Evolutionary conservation across 2,888 invertebrate species (phyloP).

Genomic region (Pollenia griseotomentosa): DNA sequence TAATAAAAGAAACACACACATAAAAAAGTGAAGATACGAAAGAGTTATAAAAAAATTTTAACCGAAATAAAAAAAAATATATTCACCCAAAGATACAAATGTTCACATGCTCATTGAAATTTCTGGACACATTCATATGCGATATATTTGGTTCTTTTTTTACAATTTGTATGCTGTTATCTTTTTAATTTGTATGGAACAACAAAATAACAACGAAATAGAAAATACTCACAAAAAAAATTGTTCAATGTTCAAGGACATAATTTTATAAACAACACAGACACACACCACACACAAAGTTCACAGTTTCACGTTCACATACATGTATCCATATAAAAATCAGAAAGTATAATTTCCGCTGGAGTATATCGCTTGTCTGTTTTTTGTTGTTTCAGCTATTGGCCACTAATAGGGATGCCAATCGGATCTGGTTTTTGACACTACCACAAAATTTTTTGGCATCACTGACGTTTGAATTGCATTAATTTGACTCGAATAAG

Average conservation of each 20-base stretch:
- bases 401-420: conserved; percentile 4
- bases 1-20: background rate
- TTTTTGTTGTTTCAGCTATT: conserved; percentile 28
- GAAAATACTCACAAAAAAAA: conserved; percentile 8
- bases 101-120: conserved; percentile 11
- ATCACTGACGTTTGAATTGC: too few relatives aligned
- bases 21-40: background rate
- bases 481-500: too few relatives aligned
- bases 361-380: conserved; percentile 13
- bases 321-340: background rate
- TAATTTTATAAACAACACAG: background rate
- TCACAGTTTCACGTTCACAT: background rate
- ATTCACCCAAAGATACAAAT: conserved; percentile 24
- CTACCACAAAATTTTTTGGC: too few relatives aligned
- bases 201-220: conserved; percentile 14
- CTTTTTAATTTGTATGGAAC: conserved; percentile 39
- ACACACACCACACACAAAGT: background rate
- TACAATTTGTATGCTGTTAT: conserved; percentile 29
- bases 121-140: conserved; percentile 28
- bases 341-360: conserved; percentile 61
- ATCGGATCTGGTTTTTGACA: too few relatives aligned
- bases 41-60: background rate
- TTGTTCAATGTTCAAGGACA: conserved; percentile 23
- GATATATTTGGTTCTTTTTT: conserved; percentile 8
- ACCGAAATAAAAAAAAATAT: conserved; percentile 9